Evolutionary conservation across 2,888 invertebrate species (phyloP).

Genomic region (Chrysotoxum bicinctum): DNA sequence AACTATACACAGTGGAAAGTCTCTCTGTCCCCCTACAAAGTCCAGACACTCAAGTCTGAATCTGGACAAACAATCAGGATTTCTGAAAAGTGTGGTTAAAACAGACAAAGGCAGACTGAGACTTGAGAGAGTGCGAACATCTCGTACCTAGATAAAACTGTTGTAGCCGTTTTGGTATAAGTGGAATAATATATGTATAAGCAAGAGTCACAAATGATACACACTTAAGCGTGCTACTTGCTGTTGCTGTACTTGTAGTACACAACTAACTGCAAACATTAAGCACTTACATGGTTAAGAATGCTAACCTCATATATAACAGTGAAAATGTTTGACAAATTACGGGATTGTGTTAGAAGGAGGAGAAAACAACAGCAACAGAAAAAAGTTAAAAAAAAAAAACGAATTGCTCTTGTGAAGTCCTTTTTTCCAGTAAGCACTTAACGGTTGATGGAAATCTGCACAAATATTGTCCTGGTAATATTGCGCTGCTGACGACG

Average conservation of each 20-base stretch:
- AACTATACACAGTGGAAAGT: background rate
- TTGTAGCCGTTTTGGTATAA: background rate
- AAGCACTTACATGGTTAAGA: slow-evolving; percentile 50
- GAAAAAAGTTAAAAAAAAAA: background rate
- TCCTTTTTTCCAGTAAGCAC: slow-evolving; percentile 48
- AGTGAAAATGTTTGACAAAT: slow-evolving; percentile 49
- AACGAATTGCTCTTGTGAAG: background rate
- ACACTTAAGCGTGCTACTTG: slow-evolving; percentile 37
- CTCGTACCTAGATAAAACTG: background rate
- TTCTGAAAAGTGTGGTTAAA: slow-evolving; percentile 18
- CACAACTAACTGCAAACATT: slow-evolving; percentile 51
- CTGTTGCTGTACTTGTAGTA: slow-evolving; percentile 8
- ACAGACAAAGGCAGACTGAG: slow-evolving; percentile 8
- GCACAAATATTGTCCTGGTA: slow-evolving; percentile 64
- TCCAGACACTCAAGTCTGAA: slow-evolving; percentile 1
- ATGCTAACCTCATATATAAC: slow-evolving; percentile 42
- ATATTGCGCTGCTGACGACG: slow-evolving; percentile 30
- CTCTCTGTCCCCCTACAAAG: background rate
- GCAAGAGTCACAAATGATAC: slow-evolving; percentile 32
- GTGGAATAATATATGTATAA: slow-evolving; percentile 2
- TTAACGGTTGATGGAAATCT: slow-evolving; percentile 65
- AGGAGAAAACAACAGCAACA: background rate
- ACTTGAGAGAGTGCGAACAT: slow-evolving; percentile 16
- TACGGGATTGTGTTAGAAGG: slow-evolving; percentile 36
- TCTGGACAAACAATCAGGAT: slow-evolving; percentile 9